These are phyloP conservation scores for Neogale vison DNA, from an alignment of 2,113 vertebrate genomes.

Conservation along the genomic window DNA sequence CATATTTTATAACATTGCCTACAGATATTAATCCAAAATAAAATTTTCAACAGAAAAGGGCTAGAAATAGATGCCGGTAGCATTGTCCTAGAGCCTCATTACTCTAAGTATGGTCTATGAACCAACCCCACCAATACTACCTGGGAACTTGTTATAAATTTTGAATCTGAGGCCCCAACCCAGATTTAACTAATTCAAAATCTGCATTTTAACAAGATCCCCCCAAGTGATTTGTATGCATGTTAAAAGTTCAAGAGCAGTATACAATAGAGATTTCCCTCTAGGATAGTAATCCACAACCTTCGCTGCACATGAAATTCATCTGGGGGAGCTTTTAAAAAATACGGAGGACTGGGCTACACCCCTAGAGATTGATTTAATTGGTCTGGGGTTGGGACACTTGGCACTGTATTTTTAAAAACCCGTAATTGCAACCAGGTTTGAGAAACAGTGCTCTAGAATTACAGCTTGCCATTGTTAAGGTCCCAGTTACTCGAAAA, in stretches of 20 bases:
- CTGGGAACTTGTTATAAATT: conserved; percentile 9
- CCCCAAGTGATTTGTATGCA: neutral
- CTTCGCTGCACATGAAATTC: conserved; percentile 3
- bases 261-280: conserved; percentile 10
- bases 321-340: conserved; percentile 38
- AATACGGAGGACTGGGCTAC: neutral
- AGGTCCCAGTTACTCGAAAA: neutral
- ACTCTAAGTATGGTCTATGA: neutral
- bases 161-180: neutral
- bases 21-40: conserved; percentile 37
- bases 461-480: conserved; percentile 38
- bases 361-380: conserved; percentile 50
- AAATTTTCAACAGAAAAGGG: neutral
- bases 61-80: neutral
- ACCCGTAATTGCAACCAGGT: neutral
- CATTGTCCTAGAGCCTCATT: neutral
- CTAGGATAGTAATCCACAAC: neutral
- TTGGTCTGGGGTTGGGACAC: conserved; percentile 1
- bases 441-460: conserved; percentile 41
- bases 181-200: conserved; percentile 43
- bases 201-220: conserved; percentile 38
- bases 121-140: neutral
- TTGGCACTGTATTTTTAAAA: conserved; percentile 39
- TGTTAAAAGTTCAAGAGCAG: neutral
- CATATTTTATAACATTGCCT: neutral